Base-by-base conservation (phyloP, 1,140 invertebrate species). In the Chironomus striatipennis region DNA sequence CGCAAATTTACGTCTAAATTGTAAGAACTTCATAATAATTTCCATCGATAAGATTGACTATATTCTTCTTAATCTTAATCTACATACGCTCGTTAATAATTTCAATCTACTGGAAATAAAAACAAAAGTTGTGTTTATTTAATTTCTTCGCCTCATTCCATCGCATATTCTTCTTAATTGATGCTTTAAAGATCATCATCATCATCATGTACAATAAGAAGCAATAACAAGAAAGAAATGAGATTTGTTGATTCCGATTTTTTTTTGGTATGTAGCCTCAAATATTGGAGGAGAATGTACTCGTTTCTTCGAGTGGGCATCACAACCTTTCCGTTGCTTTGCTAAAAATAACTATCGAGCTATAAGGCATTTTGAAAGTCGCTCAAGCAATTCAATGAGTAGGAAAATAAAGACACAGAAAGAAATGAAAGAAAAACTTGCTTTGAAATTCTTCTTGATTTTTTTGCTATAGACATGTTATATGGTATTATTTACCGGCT, bases 251-350 rank as follows among this genome's bases (percentile, higher is more conserved):
- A n/a, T 15, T 57, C 15, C 43, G 43, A n/a, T n/a, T n/a, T n/a
- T 1, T 34, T 57, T 57, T 15, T 57, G 47, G 47, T 57, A 34
- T 34, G 24, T 34, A 34, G 24, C 24, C 24, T 34, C 47, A 57
- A 57, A 57, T n/a, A 15, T n/a, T 57, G 47, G 8, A 57, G 47
- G n/a, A 57, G 47, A 57, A 57, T 57, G 47, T 57, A 57, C 47
- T 57, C 47, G 24, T 57, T 47, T 57, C 47, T 57, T 57, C n/a
- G n/a, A n/a, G 47, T 57, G 47, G 47, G 47, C 47, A n/a, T 57
- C n/a, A n/a, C 47, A 57, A 57, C 47, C 47, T 57, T 57, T 57
- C 12, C n/a, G 12, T 15, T n/a, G 9, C 12, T 15, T n/a, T 12
- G 47, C 47, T 57, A 57, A 57, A 57, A 57, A 57, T 57, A 57